Base-by-base conservation (phyloP, 2,888 invertebrate genomes). In the Lymantria dispar region DNA sequence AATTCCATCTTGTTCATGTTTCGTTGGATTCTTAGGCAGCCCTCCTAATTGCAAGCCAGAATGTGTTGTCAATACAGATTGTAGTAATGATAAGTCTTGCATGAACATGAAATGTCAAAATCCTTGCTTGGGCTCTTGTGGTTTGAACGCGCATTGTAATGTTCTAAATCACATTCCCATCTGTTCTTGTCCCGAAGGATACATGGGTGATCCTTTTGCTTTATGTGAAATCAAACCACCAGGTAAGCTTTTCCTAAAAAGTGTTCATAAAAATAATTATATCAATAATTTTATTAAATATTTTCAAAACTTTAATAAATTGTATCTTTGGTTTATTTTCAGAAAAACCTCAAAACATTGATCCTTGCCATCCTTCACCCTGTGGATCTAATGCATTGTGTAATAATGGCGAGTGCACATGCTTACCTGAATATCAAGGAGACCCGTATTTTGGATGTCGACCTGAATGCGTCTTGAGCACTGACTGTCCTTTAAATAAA, bases 341-440 rank as follows among this genome's bases (percentile, higher is more conserved):
- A 89, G 90, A 86, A 69, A 60, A 66, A 37, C 76, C 78, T 51
- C 82, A 78, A 62, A 58, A 85, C 48, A 69, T 78, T 15, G 94
- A 96, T 76, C 95, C 94, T 5, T 96, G 96, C 74, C 88, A 94
- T 70, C 95, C 95, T 47, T 94, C 95, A 40, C 95, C 96, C 0
- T 97, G 97, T 72, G 97, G 97, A 44, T 78, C 94, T 7, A 97
- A 97, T 73, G 94, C 97, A 0, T 80, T 94, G 60, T 96, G 96
- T 69, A 92, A 93, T 47, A 92, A 94, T 49, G 96, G 96, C 1
- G 89, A 93, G 47, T 97, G 97, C 75, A 93, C 94, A 47, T 97
- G 97, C 76, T 82, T 94, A 49, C 92, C 94, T 1, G 95, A 95
- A 73, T 96, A 95, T 74, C 93, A 94, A 55, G 97, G 97, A 30